Base-by-base conservation (phyloP, 2,888 invertebrate genomes). In the Sussaba pulchella region DNA sequence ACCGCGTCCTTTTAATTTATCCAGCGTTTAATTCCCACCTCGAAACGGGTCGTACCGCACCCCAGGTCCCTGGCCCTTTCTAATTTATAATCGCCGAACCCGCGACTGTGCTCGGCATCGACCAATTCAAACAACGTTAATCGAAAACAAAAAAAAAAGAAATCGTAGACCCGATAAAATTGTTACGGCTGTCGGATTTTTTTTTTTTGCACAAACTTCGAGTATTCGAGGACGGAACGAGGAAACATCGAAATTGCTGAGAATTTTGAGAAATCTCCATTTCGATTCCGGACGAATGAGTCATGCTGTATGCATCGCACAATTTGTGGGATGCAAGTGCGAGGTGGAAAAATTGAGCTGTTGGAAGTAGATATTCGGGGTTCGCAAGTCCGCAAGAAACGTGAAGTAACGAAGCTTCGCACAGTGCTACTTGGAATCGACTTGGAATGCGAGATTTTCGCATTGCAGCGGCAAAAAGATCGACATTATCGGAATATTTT, bases 31-130 rank as follows among this genome's bases (percentile, higher is more conserved):
- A 82, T 82, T 84, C 64, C 77, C 78, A 75, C 77, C 81, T 54
- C 52, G 67, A 66, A 61, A 52, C 70, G 31, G 73, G 59, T 47
- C 9, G 10, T 10, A 12, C 24, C 21, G 12, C 12, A 4, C 17
- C 36, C 8, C n/a, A 36, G n/a, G n/a, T n/a, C n/a, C n/a, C 64
- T 1, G 10, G 17, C 41, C 17, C 64, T 2, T 59, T 67, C 79
- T 79, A 77, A 84, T 84, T 84, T 82, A 84, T 84, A 84, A 84
- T 82, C 79, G 79, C 69, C 66, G 67, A 43, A 47, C 59, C 54
- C 64, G 67, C 26, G 57, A 66, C 24, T 21, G 12, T 17, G 19
- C 9, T 1, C 8, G 17, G 24, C 24, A 63, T 64, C 66, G 69
- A 79, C 70, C 59, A 75, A 74, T 71, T 66, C 78, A 73, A 76